Evolutionary conservation across 2,888 invertebrate genomes (phyloP), one percentile per base, ranked within the genome.

Genomic region (Drosophila meridiana): DNA sequence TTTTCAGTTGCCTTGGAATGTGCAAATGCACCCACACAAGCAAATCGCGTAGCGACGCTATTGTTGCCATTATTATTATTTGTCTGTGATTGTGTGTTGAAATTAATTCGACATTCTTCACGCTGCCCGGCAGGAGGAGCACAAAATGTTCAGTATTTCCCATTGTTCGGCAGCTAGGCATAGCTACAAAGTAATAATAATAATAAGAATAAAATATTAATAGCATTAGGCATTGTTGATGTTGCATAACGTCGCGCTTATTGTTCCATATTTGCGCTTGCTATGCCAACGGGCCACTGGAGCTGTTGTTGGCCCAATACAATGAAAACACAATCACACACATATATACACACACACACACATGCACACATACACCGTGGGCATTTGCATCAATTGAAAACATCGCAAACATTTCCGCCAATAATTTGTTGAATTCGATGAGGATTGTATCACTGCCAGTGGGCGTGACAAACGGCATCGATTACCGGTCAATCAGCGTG

Each of bases 151-250:
- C 60, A 64, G 65, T 47, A 65, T 32, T 45, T 3, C 11, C 43
- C 72, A 80, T 86, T 86, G 89, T 86, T 69, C 64, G 68, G 40
- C 45, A 56, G 48, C 87, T 82, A 83, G 79, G 87, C 87, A 83
- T 72, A 72, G 81, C 63, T 48, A 28, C 60, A 34, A 30, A 5
- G 30, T 70, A 75, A 78, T 76, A 82, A 76, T 69, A 73, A 86
- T 76, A 81, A 79, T 79, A 81, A 77, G 74, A 84, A 84, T 87
- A 84, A 84, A 86, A 84, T 84, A 86, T 89, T 86, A 87, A 89
- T 84, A 69, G 74, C 69, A 69, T 77, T 89, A 79, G 73, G 73
- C 77, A 77, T 82, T 84, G 73, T 87, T 81, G 64, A 47, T 58
- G 50, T 52, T 20, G 63, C 58, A 60, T 65, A 58, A 50, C 63